phyloP scores from a whole-genome alignment of 2,888 invertebrate species.

The Cryptops parisi region DNA sequence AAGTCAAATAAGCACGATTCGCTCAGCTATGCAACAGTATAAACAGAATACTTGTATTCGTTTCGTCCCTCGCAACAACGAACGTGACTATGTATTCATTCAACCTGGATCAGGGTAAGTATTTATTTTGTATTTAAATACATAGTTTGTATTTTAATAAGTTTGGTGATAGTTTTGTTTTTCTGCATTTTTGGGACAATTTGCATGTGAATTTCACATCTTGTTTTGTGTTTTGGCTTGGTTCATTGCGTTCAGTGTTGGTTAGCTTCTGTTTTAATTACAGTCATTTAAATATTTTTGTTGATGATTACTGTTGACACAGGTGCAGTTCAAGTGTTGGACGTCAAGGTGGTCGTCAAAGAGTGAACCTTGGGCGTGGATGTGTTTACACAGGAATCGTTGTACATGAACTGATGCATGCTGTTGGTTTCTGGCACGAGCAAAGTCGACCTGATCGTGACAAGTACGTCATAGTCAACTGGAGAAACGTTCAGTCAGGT shows the following conservation, averaged over 20 bases:
- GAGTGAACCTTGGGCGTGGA: slow-evolving; percentile 32
- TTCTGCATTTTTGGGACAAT: too few relatives aligned
- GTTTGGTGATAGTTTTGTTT: too few relatives aligned
- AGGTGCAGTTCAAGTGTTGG: slow-evolving; percentile 39
- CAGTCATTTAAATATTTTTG: too few relatives aligned
- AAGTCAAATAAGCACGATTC: slow-evolving; percentile 29
- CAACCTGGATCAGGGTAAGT: slow-evolving; percentile 7
- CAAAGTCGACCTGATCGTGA: slow-evolving; percentile 37
- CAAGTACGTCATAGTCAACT: slow-evolving; percentile 31
- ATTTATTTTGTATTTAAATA: background rate
- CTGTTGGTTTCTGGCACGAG: slow-evolving; percentile 38
- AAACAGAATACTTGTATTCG: slow-evolving; percentile 31
- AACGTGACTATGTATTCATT: slow-evolving; percentile 25
- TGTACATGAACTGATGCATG: slow-evolving; percentile 38
- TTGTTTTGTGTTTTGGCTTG: too few relatives aligned
- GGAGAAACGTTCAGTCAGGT: slow-evolving; percentile 32
- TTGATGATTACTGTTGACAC: too few relatives aligned
- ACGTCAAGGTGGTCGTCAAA: slow-evolving; percentile 35
- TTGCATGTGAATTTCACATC: too few relatives aligned
- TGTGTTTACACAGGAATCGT: slow-evolving; percentile 35
- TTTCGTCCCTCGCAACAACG: slow-evolving; percentile 26
- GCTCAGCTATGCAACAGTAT: slow-evolving; percentile 34
- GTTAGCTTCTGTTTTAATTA: too few relatives aligned
- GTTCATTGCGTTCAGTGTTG: too few relatives aligned
- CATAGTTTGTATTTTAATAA: too few relatives aligned